Base-by-base conservation (phyloP, 1,140 invertebrate species). In the Liolophura sinensis region DNA sequence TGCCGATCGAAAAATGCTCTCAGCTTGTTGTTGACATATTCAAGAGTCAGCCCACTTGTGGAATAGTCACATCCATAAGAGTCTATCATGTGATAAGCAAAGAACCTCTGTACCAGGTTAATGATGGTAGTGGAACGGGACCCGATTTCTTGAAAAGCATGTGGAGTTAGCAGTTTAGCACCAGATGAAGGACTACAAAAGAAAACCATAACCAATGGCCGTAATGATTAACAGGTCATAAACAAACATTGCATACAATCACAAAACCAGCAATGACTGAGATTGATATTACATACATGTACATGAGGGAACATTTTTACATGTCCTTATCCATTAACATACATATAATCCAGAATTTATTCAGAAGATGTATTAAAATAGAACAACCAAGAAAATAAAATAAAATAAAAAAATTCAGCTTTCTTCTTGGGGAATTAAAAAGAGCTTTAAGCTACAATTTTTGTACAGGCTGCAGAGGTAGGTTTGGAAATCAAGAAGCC, bases 31-130 rank as follows among this genome's bases (percentile, higher is more conserved):
- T 78, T 67, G 7, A 84, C 56, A 47, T 73, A 74, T 1, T 82
- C 79, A 25, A 69, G 60, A 31, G 76, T 68, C 0, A 84, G 58
- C 1, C 81, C 81, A 62, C 78, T 82, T 14, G 78, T 78, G 18
- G 75, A 80, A 60, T 76, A 83, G 56, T 84, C 83, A 69, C 81
- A 82, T 18, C 83, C 82, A 68, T 72, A 83, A 62, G 77, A 80
- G 60, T 82, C 76, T 18, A 83, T 78, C 74, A 83, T 78, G 69
- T 83, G 77, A 57, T 74, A 77, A 40, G 67, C 71, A 50, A 83
- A 83, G 67, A 84, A 78, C 14, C 74, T 70, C 50, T 79, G 77
- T 12, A 84, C 68, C 60, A 74, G 70, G 56, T 73, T 76, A 9
- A 84, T 61, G 1, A 78, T 75, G n/a, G 67, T 58, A 1, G 73